Conservation (phyloP, 1,140 invertebrate genomes). For the Pemphigus obesinymphae region DNA sequence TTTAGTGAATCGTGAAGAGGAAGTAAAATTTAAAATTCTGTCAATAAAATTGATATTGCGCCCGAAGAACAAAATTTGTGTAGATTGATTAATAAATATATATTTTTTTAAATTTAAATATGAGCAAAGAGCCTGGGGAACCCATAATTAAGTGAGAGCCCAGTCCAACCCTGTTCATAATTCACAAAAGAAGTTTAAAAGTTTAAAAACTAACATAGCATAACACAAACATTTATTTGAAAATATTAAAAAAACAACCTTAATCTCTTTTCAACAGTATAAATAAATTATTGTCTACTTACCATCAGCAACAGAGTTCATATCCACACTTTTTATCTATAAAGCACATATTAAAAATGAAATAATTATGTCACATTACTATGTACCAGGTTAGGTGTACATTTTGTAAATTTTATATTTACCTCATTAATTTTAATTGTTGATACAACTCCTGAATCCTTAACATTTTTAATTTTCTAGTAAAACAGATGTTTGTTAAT, state of each 20-base stretch:
- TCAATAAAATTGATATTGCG: too few species aligned
- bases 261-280: background rate
- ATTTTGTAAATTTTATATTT: background rate
- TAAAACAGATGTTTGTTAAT: background rate
- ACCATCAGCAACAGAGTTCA: background rate
- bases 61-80: too few species aligned
- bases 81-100: background rate
- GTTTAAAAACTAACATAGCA: background rate
- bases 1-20: too few species aligned
- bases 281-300: background rate
- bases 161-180: too few species aligned
- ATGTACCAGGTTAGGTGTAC: background rate
- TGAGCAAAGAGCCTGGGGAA: too few species aligned
- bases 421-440: background rate
- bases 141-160: too few species aligned
- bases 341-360: background rate
- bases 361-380: background rate
- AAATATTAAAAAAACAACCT: background rate
- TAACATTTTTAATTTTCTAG: background rate
- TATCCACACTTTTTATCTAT: background rate
- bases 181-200: background rate
- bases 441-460: background rate
- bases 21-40: too few species aligned
- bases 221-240: background rate
- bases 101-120: background rate